Evolutionary conservation across 1,140 invertebrate species (phyloP).

Genomic region (Notospermus geniculatus): DNA sequence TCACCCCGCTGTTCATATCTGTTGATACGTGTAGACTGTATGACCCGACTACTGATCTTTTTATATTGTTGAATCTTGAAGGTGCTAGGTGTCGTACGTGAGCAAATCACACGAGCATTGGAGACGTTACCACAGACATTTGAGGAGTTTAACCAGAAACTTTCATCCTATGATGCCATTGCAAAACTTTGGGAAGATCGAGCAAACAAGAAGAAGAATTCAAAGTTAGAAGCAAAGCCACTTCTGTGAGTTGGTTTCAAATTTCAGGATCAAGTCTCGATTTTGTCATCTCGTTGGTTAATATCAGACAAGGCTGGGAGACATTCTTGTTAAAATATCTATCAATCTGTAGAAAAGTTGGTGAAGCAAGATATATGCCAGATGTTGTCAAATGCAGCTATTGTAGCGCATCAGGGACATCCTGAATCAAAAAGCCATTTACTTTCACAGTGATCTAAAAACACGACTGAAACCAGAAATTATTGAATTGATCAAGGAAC

Average conservation of each 20-base stretch:
- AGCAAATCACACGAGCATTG: constrained; percentile 86
- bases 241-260: too few species aligned
- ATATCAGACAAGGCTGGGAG: too few species aligned
- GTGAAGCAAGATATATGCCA: too few species aligned
- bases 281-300: too few species aligned
- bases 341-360: too few species aligned
- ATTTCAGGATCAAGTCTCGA: too few species aligned
- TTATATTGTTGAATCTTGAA: constrained; percentile 37
- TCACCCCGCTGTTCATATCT: too few species aligned
- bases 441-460: constrained; percentile 67
- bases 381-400: constrained; percentile 71
- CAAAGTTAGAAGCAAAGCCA: too few species aligned
- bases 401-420: too few species aligned
- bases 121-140: constrained; percentile 62
- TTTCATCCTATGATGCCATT: constrained; percentile 88
- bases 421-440: neutral
- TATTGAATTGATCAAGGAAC: constrained; percentile 83
- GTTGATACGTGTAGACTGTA: too few species aligned
- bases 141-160: constrained; percentile 53
- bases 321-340: too few species aligned
- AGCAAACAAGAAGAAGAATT: constrained; percentile 82
- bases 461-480: constrained; percentile 92
- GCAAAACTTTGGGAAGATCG: constrained; percentile 88
- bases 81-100: constrained; percentile 87
- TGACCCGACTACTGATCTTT: too few species aligned